Percentiles rank a stretch among this genome's conserved stretches.
phyloP scores from a whole-genome alignment of 2,888 invertebrate species.

The Agonopterix arenella region DNA sequence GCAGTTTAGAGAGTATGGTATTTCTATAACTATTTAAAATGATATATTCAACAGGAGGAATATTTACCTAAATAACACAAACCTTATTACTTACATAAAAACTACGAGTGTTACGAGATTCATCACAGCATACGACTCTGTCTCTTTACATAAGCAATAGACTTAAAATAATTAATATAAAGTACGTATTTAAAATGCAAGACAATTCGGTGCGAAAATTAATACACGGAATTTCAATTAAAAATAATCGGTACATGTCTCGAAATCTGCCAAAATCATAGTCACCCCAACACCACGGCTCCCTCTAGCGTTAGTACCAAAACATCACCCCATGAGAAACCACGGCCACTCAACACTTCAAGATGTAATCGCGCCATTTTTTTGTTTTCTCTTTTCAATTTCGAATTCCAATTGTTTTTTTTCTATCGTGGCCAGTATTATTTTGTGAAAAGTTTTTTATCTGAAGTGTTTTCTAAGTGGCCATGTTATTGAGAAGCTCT shows the following conservation, averaged over 20 bases:
- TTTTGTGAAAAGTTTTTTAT: conserved; percentile 37
- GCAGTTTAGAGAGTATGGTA: too few relatives aligned
- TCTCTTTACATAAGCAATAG: too few relatives aligned
- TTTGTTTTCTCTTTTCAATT: conserved; percentile 56
- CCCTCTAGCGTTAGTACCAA: conserved; percentile 68
- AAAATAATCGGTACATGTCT: neutral
- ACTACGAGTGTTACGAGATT: too few relatives aligned
- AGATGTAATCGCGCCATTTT: conserved; percentile 74
- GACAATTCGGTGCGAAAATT: too few relatives aligned
- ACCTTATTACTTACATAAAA: too few relatives aligned
- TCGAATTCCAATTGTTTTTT: conserved; percentile 54
- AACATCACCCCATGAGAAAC: conserved; percentile 74
- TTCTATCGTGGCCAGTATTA: conserved; percentile 45
- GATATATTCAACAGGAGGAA: too few relatives aligned
- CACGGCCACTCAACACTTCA: conserved; percentile 55
- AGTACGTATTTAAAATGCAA: too few relatives aligned
- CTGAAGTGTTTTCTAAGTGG: conserved; percentile 57
- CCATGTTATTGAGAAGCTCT: conserved; percentile 60
- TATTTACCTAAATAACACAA: too few relatives aligned
- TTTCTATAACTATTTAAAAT: too few relatives aligned
- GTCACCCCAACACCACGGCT: conserved; percentile 39
- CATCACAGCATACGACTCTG: too few relatives aligned
- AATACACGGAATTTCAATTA: too few relatives aligned
- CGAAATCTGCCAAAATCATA: conserved; percentile 2
- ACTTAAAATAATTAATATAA: too few relatives aligned